Evolutionary conservation across 2,888 invertebrate genomes (phyloP).

Genomic region (Myopa tessellatipennis): DNA sequence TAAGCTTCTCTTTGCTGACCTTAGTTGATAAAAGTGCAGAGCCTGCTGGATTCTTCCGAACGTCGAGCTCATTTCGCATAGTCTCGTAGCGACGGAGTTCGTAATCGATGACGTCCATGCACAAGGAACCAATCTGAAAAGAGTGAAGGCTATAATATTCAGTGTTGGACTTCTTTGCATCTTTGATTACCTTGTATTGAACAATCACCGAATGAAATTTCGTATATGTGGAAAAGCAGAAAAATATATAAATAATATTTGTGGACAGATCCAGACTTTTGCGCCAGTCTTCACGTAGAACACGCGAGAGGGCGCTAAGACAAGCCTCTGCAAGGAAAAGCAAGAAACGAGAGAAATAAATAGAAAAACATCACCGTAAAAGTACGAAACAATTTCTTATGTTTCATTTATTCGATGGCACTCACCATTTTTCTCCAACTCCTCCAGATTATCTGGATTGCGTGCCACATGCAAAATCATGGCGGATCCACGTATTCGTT

Average conservation of each 20-base stretch:
- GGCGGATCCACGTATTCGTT: slow-evolving; percentile 92
- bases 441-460: slow-evolving; percentile 93
- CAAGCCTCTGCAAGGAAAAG: slow-evolving; percentile 80
- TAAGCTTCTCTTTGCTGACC: slow-evolving; percentile 64
- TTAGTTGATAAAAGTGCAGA: slow-evolving; percentile 61
- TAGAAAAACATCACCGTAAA: too few species aligned
- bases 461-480: slow-evolving; percentile 91
- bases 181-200: slow-evolving; percentile 83
- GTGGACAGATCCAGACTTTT: slow-evolving; percentile 95
- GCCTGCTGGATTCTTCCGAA: slow-evolving; percentile 66
- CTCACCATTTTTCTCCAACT: slow-evolving; percentile 91
- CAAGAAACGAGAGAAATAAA: neutral
- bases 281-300: slow-evolving; percentile 97
- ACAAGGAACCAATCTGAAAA: slow-evolving; percentile 88
- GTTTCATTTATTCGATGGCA: neutral
- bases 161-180: neutral
- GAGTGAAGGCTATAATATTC: neutral
- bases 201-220: slow-evolving; percentile 95
- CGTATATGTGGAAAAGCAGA: slow-evolving; percentile 95
- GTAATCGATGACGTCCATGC: slow-evolving; percentile 96
- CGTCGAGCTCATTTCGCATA: slow-evolving; percentile 84
- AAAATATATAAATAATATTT: slow-evolving; percentile 96
- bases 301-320: slow-evolving; percentile 93
- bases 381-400: neutral
- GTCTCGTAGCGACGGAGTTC: slow-evolving; percentile 93